Conservation (phyloP, 2,797 vertebrate species). For the Halcyon leucocephala region DNA sequence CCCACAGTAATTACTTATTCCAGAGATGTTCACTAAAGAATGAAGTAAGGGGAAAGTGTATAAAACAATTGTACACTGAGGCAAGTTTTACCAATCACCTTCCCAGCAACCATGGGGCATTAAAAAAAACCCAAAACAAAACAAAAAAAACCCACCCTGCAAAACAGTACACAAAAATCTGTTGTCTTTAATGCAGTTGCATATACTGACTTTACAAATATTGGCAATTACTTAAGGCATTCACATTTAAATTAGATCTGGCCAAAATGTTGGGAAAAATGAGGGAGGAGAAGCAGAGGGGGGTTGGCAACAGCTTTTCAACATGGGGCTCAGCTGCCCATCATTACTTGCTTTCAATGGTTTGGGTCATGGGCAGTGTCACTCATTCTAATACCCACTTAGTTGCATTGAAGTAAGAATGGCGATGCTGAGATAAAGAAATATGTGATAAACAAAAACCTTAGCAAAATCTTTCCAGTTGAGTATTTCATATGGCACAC, state of each 20-base stretch:
- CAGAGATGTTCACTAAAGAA: constrained; percentile 82
- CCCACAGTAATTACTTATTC: constrained; percentile 87
- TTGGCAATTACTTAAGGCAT: constrained; percentile 71
- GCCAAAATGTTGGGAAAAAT: constrained; percentile 55
- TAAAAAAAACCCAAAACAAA: neutral
- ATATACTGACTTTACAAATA: constrained; percentile 73
- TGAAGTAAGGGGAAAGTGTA: constrained; percentile 82
- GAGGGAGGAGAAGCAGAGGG: neutral
- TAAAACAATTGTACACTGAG: constrained; percentile 76
- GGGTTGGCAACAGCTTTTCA: constrained; percentile 35
- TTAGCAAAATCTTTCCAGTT: neutral
- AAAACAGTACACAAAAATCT: constrained; percentile 61
- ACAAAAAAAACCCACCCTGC: neutral
- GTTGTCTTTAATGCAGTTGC: constrained; percentile 61
- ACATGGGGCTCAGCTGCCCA: constrained; percentile 37
- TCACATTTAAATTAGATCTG: constrained; percentile 71
- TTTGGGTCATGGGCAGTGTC: constrained; percentile 40
- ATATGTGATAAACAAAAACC: constrained; percentile 23
- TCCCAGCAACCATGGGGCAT: constrained; percentile 57
- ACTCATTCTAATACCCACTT: constrained; percentile 65
- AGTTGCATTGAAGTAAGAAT: constrained; percentile 34
- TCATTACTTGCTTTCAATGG: constrained; percentile 64
- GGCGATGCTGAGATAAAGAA: neutral
- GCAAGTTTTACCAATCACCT: constrained; percentile 69
- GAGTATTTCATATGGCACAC: neutral